Evolutionary conservation across 2,888 invertebrate species (phyloP).

Genomic region (Lamproptera curius): DNA sequence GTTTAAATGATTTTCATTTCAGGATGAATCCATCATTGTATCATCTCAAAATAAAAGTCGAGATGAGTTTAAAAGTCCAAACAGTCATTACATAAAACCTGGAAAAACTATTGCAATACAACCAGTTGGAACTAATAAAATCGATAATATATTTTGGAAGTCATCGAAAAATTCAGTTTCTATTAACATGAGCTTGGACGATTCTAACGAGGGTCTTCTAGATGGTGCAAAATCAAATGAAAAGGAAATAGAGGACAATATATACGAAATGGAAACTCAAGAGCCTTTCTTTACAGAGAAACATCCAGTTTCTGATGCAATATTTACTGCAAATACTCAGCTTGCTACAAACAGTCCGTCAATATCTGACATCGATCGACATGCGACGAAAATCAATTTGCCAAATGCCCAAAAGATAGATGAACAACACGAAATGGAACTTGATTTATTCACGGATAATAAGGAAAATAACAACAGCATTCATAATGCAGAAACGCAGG

Average conservation of each 20-base stretch:
- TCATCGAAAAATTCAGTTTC: constrained; percentile 56
- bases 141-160: constrained; percentile 52
- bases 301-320: constrained; percentile 38
- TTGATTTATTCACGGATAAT: constrained; percentile 43
- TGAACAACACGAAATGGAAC: constrained; percentile 45
- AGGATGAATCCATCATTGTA: constrained; percentile 63
- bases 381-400: constrained; percentile 33
- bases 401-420: constrained; percentile 45
- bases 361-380: constrained; percentile 28
- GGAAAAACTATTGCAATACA: constrained; percentile 46
- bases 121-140: constrained; percentile 47
- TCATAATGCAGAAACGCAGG: constrained; percentile 32
- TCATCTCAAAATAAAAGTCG: constrained; percentile 45
- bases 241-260: constrained; percentile 24
- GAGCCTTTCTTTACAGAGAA: constrained; percentile 28
- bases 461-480: constrained; percentile 44
- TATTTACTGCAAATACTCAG: constrained; percentile 45
- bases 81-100: constrained; percentile 46
- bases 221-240: constrained; percentile 32
- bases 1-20: constrained; percentile 39
- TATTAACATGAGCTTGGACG: constrained; percentile 39
- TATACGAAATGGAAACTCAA: constrained; percentile 52
- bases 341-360: constrained; percentile 21
- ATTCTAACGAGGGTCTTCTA: constrained; percentile 38
- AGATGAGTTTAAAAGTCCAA: constrained; percentile 40